A percentile compares a stretch with the other conserved stretches of the same genome.
phyloP scores from a whole-genome alignment of 2,113 vertebrate genomes.

The Anoura caudifer region DNA sequence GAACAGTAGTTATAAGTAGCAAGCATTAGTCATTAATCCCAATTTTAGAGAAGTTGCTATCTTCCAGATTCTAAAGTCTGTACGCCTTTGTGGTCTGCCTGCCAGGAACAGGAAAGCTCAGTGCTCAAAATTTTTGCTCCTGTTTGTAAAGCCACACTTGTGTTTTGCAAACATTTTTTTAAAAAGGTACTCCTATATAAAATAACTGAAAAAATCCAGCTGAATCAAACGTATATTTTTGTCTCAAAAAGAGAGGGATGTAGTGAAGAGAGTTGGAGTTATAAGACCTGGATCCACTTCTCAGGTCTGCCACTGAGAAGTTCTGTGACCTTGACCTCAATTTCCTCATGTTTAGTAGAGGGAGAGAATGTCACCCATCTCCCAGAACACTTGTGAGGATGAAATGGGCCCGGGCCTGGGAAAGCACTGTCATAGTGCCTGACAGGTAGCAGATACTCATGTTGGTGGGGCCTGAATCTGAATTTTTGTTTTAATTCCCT shows the following conservation, averaged over 20 bases:
- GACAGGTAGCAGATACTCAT: neutral
- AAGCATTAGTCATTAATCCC: neutral
- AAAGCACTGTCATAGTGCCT: neutral
- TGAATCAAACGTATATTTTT: neutral
- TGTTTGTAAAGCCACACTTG: neutral
- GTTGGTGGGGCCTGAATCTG: neutral
- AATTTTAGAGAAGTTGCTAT: neutral
- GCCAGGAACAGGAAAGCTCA: neutral
- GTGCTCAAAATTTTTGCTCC: neutral
- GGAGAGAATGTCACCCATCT: neutral
- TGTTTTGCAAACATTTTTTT: neutral
- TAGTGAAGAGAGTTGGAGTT: neutral
- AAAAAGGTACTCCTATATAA: neutral
- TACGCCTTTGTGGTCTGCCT: neutral
- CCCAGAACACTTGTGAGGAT: neutral
- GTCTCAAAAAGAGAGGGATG: neutral
- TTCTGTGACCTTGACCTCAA: neutral
- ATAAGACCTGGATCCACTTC: neutral
- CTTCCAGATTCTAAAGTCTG: neutral
- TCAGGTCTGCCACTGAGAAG: neutral
- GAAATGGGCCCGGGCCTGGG: neutral
- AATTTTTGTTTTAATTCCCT: neutral
- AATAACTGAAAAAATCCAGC: neutral
- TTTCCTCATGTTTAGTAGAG: neutral
- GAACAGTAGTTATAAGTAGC: neutral